A percentile compares a stretch with the other conserved stretches of the same genome.
Conservation (phyloP, 2,113 vertebrate genomes). For the Entomyzon cyanotis region DNA sequence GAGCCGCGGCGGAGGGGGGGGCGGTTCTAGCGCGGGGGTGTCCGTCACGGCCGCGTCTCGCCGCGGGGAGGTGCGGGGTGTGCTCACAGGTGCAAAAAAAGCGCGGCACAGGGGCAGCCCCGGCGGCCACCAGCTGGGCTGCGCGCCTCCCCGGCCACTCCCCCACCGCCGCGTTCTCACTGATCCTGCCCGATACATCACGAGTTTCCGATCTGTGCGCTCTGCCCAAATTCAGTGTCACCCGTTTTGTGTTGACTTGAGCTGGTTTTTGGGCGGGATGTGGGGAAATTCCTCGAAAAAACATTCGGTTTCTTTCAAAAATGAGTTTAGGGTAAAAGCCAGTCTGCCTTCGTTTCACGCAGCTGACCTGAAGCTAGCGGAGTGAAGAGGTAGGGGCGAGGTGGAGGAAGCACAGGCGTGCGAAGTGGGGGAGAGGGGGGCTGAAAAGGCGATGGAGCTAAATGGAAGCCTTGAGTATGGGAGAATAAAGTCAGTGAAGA, state of each 20-base stretch:
- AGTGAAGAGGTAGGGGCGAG: too few relatives aligned
- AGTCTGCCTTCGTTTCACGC: neutral
- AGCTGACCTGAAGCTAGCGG: neutral
- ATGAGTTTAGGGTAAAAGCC: neutral
- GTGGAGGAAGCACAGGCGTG: neutral
- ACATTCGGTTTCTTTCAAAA: rapidly evolving
- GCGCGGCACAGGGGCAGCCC: neutral
- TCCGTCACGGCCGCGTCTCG: neutral
- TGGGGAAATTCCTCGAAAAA: neutral
- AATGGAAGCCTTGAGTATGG: neutral
- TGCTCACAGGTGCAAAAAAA: neutral
- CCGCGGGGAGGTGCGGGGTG: neutral
- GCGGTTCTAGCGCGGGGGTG: neutral
- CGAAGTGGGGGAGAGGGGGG: rapidly evolving
- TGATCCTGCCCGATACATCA: neutral
- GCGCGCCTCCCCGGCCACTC: neutral
- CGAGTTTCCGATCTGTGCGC: neutral
- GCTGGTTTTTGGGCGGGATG: neutral
- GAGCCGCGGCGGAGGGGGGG: neutral
- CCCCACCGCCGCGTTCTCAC: neutral
- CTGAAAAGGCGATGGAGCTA: neutral
- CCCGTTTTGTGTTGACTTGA: neutral
- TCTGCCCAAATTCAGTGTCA: rapidly evolving
- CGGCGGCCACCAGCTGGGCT: neutral
- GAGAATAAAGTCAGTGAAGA: neutral